Evolutionary conservation across 2,888 invertebrate genomes (phyloP), one percentile per base, ranked within the genome.

Genomic region (Cecidostiba fungosa): DNA sequence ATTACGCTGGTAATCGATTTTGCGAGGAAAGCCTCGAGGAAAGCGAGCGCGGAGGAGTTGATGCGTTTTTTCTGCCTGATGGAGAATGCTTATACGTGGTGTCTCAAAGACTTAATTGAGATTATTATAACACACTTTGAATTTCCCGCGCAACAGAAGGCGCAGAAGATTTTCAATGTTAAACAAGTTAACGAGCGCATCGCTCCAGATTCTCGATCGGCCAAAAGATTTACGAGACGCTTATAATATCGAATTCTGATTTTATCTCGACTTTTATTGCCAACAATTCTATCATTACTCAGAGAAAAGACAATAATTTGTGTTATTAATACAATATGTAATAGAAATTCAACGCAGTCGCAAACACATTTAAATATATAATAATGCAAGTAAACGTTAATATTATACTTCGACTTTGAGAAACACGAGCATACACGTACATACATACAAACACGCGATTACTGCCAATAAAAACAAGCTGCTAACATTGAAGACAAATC

Each of bases 391-490:
- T 23, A 47, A 59, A 23, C 32, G 78, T 50, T 84, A 73, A 47
- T 3, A 32, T 3, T 43, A 43, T 10, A 10, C 39, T 83, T 72
- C 32, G 62, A 54, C 79, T 84, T 84, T 84, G 66, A 78, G 79
- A 78, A 79, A 74, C 54, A 69, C 69, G 74, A 78, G 79, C 74
- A 54, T 54, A 79, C 66, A 39, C 29, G 39, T 74, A 12, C 32
- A 10, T 39, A 8, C 39, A 39, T 43, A 79, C 47, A 36, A 78
- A 79, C 79, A 74, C 74, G 39, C 54, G 50, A 84, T 76, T 70
- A 59, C 70, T 77, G 76, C 69, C 70, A 80, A 80, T 80, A 76
- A 80, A 84, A 84, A 79, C 69, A 79, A 84, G 36, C 16, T 39
- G 69, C 36, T 26, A 74, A 66, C 23, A 59, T 43, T 59, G 26